Conservation (phyloP, 1,140 invertebrate species). For the Zaprionus africanus region DNA sequence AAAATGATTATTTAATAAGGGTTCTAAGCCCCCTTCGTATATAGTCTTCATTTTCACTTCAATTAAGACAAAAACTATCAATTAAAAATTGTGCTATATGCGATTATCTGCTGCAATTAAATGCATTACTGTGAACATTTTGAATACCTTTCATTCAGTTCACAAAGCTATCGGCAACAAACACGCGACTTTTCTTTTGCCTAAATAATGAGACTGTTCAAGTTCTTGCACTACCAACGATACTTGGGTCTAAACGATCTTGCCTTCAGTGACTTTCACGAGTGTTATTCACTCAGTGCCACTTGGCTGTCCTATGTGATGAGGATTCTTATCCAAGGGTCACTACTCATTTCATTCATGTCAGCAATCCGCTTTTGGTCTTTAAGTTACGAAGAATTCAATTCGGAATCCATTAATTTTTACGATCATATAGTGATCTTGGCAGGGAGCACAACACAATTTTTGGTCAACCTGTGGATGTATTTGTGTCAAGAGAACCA, state of each 20-base stretch:
- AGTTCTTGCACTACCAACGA: slow-evolving; percentile 53
- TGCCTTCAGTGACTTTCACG: slow-evolving; percentile 1
- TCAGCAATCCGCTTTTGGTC: slow-evolving; percentile 17
- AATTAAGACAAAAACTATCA: slow-evolving; percentile 20
- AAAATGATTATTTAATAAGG: neutral
- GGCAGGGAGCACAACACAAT: slow-evolving; percentile 29
- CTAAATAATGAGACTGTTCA: slow-evolving; percentile 29
- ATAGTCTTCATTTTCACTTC: neutral
- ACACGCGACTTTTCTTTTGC: neutral
- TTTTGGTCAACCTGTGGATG: slow-evolving; percentile 55
- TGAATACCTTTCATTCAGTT: neutral
- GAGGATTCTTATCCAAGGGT: slow-evolving; percentile 5
- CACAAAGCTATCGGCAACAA: slow-evolving; percentile 6
- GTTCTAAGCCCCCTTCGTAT: neutral
- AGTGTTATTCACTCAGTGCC: slow-evolving; percentile 18
- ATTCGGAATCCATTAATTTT: slow-evolving; percentile 23
- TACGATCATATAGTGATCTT: slow-evolving; percentile 55
- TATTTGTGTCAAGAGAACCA: slow-evolving; percentile 36
- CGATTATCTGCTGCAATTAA: slow-evolving; percentile 10
- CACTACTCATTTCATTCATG: slow-evolving; percentile 15
- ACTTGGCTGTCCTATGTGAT: slow-evolving; percentile 25
- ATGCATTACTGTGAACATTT: neutral
- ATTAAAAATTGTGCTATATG: neutral
- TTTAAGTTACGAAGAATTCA: slow-evolving; percentile 41
- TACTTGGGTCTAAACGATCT: slow-evolving; percentile 50